A percentile compares a stretch with the other conserved stretches of the same genome.
Evolutionary conservation across 2,113 vertebrate genomes (phyloP).

Genomic region (Alectura lathami): DNA sequence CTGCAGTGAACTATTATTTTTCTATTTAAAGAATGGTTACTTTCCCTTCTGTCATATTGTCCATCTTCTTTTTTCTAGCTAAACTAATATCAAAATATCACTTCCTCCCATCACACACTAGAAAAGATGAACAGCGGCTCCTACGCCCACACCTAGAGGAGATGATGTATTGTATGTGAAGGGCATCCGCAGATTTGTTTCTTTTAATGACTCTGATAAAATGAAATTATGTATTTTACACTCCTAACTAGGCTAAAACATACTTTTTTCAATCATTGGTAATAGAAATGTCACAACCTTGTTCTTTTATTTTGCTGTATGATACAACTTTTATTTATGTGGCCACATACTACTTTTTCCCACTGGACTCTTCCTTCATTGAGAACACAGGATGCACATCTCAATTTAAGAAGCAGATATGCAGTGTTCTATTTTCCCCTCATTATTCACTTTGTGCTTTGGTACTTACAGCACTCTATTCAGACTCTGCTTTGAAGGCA

Average conservation of each 20-base stretch:
- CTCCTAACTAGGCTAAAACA: not conserved
- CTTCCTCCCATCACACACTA: not conserved
- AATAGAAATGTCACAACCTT: not conserved
- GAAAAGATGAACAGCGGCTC: not conserved
- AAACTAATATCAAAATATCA: not conserved
- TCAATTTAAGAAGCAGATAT: not conserved
- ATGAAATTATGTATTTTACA: not conserved
- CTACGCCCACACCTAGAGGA: not conserved
- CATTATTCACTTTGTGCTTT: not conserved
- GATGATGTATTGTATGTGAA: fast-evolving
- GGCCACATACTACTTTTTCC: not conserved
- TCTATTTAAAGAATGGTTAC: not conserved
- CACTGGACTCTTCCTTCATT: not conserved
- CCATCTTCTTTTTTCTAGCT: not conserved
- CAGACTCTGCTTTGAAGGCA: constrained; percentile 13
- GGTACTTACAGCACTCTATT: not conserved
- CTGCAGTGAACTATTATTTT: not conserved
- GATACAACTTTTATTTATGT: not conserved
- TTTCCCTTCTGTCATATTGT: not conserved
- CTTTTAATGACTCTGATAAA: not conserved
- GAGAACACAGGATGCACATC: not conserved
- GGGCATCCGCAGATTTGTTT: not conserved
- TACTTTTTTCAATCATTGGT: not conserved
- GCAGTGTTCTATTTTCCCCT: not conserved
- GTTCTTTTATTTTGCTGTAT: not conserved